Evolutionary conservation across 2,797 vertebrate genomes (phyloP), one percentile per base, ranked within the genome.

Genomic region (Xiphophorus birchmanni): DNA sequence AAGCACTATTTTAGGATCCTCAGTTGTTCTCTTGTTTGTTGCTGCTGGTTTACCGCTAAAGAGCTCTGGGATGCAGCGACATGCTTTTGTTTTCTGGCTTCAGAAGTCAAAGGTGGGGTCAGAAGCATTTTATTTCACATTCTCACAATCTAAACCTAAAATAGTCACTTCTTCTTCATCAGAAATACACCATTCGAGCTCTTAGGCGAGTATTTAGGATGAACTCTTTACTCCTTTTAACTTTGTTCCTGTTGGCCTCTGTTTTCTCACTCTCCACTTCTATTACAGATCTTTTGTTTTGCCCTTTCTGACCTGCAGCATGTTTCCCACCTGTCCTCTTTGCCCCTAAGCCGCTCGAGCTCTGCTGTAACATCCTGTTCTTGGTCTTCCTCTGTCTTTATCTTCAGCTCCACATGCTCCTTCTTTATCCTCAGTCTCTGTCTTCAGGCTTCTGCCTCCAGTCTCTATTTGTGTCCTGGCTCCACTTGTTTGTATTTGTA

Each of bases 351-450:
- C 12, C 50, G 84, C 69, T 18, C 60, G 6, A 82, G 75, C 75
- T 79, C 77, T 73, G 32, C 63, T 73, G 54, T 78, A 1, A 12
- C 72, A 73, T 48, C 52, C n/a, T 81, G 54, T 72, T 82, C 81
- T 87, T 81, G 74, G 75, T 83, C 84, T 71, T 73, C 77, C 72
- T 74, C 74, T 82, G 17, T 54, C 12, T 89, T 83, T 50, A 84
- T 85, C 86, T 77, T 77, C 50, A 50, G 71, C 40, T 77, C 73
- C 26, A 58, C 50, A 72, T 69, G 52, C 26, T 65, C 26, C 47
- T 67, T 72, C 56, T 74, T 54, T 67, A 32, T 77, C 79, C 60
- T 80, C 44, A 37, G 10, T 47, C 82, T 81, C 82, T 79, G 10
- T 74, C 77, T 69, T 86, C 29, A 5, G 71, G 76, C 89, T 75